Conservation (phyloP, 2,888 invertebrate species). For the Drosophila aldrichi region DNA sequence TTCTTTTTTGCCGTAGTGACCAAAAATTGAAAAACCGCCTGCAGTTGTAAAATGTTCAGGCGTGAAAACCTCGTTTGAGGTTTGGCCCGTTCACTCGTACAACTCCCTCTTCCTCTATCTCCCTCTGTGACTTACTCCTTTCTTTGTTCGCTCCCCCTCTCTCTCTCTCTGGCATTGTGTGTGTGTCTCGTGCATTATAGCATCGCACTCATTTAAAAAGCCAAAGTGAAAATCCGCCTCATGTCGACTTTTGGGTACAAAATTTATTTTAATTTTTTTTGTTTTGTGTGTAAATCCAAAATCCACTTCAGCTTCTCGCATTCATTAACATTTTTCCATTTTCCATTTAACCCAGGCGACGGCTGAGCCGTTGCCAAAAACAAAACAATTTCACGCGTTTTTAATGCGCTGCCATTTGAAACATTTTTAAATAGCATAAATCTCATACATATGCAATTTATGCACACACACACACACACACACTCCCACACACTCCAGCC, state of each 20-base stretch:
- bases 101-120: neutral
- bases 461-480: constrained; percentile 41
- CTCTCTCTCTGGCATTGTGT: constrained; percentile 8
- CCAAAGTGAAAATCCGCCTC: constrained; percentile 72
- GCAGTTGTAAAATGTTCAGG: constrained; percentile 82
- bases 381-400: constrained; percentile 75
- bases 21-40: constrained; percentile 81
- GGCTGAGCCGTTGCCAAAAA: constrained; percentile 36
- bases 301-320: constrained; percentile 66
- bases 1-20: constrained; percentile 65
- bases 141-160: neutral
- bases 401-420: constrained; percentile 71
- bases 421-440: constrained; percentile 75
- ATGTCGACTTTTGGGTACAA: constrained; percentile 43
- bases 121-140: neutral
- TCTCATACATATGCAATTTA: constrained; percentile 81
- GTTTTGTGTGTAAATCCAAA: constrained; percentile 48
- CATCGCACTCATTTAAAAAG: constrained; percentile 72
- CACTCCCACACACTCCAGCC: constrained; percentile 21
- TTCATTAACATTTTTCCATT: constrained; percentile 80
- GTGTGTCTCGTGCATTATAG: constrained; percentile 47
- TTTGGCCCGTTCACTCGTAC: constrained; percentile 44
- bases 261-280: constrained; percentile 1
- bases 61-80: constrained; percentile 81
- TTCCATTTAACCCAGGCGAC: constrained; percentile 14